Evolutionary conservation across 2,888 invertebrate species (phyloP), one percentile per base, ranked within the genome.

Genomic region (Chymomyza amoena): DNA sequence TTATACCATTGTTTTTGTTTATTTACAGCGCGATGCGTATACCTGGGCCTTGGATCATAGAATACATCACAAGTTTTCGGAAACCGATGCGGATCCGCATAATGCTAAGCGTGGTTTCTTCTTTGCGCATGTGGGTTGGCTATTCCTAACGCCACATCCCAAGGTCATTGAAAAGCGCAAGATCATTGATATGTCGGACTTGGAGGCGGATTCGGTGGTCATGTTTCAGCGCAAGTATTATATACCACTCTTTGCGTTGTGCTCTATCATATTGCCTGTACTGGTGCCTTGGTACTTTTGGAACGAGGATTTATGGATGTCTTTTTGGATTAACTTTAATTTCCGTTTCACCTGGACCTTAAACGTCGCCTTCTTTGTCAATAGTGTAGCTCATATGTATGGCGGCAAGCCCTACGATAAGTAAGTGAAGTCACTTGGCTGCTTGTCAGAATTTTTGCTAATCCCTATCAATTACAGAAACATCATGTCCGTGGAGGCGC

Each of bases 321-420:
- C 97, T 5, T 97, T 97, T 92, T 96, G 96, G 93, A 94, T 98
- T 9, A 95, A 96, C 87, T 97, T 96, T 89, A 95, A 97, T 74
- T 93, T 95, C 79, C 94, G 98, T 62, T 98, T 98, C 92, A 95
- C 95, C 66, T 93, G 95, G 76, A 96, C 96, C 0, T 93, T 99
- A 9, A 97, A 99, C 92, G 96, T 97, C 78, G 98, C 98, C 1
- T 99, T 96, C 93, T 94, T 96, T 84, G 98, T 98, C n/a, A 98
- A 98, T 91, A 97, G 97, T 90, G 96, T 96, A 13, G 98, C 98
- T 0, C 98, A 98, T 90, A 94, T 97, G 93, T 98, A 96, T 94
- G 98, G 98, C n/a, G 95, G 95, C 81, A 95, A 95, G 89, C 98
- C 98, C 0, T 98, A 98, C 89, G 98, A 98, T 92, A 95, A 93